These are phyloP conservation scores for Cherax destructor DNA, from an alignment of 1,140 invertebrate genomes.

Conservation along the genomic window DNA sequence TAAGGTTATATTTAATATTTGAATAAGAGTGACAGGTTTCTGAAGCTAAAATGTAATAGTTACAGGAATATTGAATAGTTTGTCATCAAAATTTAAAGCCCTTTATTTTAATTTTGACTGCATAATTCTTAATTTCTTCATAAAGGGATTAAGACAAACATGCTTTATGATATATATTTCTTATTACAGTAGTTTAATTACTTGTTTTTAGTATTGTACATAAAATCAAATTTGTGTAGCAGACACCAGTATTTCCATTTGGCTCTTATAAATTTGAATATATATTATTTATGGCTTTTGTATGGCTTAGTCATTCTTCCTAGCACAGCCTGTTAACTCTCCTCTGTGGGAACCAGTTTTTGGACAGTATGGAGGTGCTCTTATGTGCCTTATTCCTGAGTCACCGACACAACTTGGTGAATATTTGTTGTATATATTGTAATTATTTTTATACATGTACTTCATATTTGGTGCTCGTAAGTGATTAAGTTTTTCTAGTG, in stretches of 20 bases:
- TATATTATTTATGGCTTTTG: not conserved
- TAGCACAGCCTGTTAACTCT: not conserved
- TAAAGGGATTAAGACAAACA: no score
- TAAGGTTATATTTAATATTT: no score
- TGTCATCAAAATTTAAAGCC: no score
- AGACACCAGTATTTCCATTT: not conserved
- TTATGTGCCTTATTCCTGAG: constrained; percentile 2
- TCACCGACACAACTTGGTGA: not conserved
- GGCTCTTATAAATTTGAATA: not conserved
- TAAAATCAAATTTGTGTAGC: not conserved
- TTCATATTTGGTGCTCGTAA: not conserved
- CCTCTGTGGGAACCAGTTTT: not conserved
- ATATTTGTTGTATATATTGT: not conserved
- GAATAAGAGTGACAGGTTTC: no score
- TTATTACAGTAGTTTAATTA: not conserved
- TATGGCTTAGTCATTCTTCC: not conserved
- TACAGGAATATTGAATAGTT: no score
- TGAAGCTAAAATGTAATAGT: no score
- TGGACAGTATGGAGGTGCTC: not conserved
- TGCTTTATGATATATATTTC: not conserved
- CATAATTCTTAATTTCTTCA: no score
- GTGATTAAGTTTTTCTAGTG: not conserved
- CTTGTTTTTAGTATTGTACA: not conserved
- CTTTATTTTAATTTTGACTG: no score
- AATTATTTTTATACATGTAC: constrained; percentile 8